phyloP scores from a whole-genome alignment of 37 sponge, comb jelly and placozoan genomes.

The Ianthella basta region DNA sequence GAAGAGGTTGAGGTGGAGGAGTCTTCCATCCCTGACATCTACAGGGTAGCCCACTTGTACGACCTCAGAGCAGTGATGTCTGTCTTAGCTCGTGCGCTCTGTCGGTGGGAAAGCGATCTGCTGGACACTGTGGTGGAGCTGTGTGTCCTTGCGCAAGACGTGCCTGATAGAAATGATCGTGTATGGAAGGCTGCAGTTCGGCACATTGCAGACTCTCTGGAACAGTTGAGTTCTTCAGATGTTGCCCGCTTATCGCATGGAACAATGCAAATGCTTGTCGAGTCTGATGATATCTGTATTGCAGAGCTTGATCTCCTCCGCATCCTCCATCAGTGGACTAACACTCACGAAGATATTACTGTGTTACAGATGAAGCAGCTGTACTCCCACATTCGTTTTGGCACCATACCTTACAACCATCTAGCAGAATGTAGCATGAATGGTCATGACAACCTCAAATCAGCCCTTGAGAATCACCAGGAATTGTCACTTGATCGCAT shows the following conservation, averaged over 20 bases:
- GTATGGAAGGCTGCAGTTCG: too few relatives aligned
- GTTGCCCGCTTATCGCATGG: too few relatives aligned
- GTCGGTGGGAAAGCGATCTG: too few relatives aligned
- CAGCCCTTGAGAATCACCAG: not conserved
- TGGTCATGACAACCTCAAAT: not conserved
- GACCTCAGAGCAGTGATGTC: not conserved
- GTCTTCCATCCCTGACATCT: not conserved
- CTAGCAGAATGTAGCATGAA: not conserved
- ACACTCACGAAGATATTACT: not conserved
- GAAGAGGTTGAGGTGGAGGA: not conserved
- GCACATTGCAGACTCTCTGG: too few relatives aligned
- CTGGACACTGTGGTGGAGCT: too few relatives aligned
- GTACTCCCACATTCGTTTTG: not conserved
- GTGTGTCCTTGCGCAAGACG: too few relatives aligned
- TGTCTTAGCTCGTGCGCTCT: too few relatives aligned
- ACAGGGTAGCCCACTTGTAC: slow-evolving; percentile 9
- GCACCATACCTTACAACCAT: not conserved
- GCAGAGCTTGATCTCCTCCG: not conserved
- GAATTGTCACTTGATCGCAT: not conserved
- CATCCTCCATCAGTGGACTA: not conserved
- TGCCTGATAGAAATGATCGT: too few relatives aligned
- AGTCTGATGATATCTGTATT: slow-evolving; percentile 2
- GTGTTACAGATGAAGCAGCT: not conserved
- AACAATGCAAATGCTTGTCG: not conserved
- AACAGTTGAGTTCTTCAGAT: too few relatives aligned